Percentiles rank a stretch among this genome's conserved stretches.
These are phyloP conservation scores for Strigops habroptila DNA, from an alignment of 2,113 vertebrate genomes.

Conservation along the genomic window DNA sequence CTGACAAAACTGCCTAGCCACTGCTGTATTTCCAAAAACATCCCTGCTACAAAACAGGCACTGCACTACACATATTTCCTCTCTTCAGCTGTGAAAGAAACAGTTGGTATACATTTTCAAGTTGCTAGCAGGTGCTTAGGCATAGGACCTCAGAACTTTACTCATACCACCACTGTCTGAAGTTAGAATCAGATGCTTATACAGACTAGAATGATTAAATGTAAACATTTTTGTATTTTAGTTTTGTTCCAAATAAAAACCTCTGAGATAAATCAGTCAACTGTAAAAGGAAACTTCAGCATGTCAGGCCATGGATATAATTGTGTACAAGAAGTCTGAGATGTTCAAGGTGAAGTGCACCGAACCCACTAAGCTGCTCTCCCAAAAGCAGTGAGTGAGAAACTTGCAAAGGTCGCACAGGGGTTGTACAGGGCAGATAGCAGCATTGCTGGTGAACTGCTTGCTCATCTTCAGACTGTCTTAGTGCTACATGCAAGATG, in stretches of 20 bases:
- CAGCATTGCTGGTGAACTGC: background rate
- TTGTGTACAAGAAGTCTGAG: background rate
- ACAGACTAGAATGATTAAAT: background rate
- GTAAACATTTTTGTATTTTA: background rate
- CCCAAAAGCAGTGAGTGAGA: background rate
- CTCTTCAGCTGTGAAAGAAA: background rate
- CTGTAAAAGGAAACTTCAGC: background rate
- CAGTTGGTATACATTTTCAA: background rate
- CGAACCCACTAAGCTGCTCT: background rate
- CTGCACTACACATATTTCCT: background rate
- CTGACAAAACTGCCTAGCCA: background rate
- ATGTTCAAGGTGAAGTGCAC: background rate
- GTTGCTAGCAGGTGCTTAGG: background rate
- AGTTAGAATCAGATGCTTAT: background rate
- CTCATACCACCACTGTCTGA: background rate
- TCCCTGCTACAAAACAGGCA: background rate
- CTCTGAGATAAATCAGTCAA: background rate
- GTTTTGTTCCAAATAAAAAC: background rate
- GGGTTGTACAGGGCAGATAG: background rate
- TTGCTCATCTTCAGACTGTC: background rate
- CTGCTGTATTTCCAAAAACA: background rate
- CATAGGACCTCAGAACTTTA: background rate
- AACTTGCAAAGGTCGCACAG: background rate
- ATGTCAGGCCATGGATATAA: background rate
- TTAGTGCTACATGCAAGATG: background rate